Evolutionary conservation across 1,140 invertebrate genomes (phyloP), one percentile per base, ranked within the genome.

Genomic region (Cardiocondyla obscurior): DNA sequence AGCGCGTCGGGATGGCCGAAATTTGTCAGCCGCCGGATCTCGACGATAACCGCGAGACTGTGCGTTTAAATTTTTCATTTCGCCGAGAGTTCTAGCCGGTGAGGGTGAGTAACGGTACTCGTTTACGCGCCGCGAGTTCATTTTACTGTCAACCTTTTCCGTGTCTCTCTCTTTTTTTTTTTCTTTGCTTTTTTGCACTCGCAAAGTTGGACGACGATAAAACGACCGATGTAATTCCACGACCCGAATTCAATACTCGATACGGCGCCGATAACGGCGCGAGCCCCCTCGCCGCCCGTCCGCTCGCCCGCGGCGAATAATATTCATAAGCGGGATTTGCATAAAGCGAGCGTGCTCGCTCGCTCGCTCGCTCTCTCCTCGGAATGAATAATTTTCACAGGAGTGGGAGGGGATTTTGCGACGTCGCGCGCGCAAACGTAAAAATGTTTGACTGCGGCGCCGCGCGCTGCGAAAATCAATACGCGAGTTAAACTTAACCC

Each of bases 401-500:
- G 16, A 6, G 22, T 14, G 22, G 62, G 16, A 30, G 44, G 74
- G 46, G 33, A 79, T 69, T 79, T 77, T 67, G 74, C 74, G 46
- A 69, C 33, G 62, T 69, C 62, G 74, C 62, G 62, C 74, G 74
- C 74, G 74, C 74, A 69, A 79, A 79, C 46, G 74, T 67, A 79
- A 79, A 79, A 79, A 79, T 79, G 62, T 79, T 67, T 79, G 74
- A 79, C 74, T 69, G 74, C 74, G 74, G 44, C 62, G 44, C 33
- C 74, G 74, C 74, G 62, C 36, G 49, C 74, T 79, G 62, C 46
- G 74, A 79, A 79, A 79, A 79, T 79, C 74, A 79, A 79, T 79
- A 79, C 74, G 74, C 28, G 46, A 69, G 74, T 79, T 79, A 69
- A 79, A 69, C 74, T 79, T 79, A 79, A 79, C 74, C 62, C 74